A percentile compares a stretch with the other conserved stretches of the same genome.
Conservation (phyloP, 2,797 vertebrate species). For the Perodicticus potto region DNA sequence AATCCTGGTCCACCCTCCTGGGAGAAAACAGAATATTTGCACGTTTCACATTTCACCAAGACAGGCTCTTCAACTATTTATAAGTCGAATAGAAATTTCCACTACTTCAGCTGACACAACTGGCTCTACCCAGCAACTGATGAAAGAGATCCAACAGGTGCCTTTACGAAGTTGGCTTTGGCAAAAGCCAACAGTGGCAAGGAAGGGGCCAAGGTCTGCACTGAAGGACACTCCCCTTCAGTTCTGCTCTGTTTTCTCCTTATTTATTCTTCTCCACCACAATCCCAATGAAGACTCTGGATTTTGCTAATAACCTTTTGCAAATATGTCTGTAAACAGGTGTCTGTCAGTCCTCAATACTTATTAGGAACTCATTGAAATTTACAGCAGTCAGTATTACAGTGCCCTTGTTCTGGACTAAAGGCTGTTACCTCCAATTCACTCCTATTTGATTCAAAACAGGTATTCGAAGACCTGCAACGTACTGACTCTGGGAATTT, state of each 20-base stretch:
- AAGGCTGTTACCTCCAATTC: slow-evolving; percentile 21
- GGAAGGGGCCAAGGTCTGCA: not conserved
- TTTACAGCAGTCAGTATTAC: not conserved
- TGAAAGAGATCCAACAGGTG: slow-evolving; percentile 76
- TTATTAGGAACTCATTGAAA: slow-evolving; percentile 6
- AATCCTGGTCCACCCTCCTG: slow-evolving; percentile 92
- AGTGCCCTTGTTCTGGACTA: not conserved
- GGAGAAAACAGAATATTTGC: slow-evolving; percentile 95
- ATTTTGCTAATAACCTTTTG: slow-evolving; percentile 7
- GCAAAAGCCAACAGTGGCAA: not conserved
- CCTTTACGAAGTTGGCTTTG: slow-evolving; percentile 36
- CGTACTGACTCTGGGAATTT: slow-evolving; percentile 2
- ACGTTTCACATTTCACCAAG: slow-evolving; percentile 94
- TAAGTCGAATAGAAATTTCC: slow-evolving; percentile 96
- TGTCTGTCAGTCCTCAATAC: not conserved
- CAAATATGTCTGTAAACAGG: not conserved
- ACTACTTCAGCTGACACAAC: slow-evolving; percentile 91
- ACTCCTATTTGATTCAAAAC: not conserved
- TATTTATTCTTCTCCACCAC: not conserved
- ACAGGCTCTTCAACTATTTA: slow-evolving; percentile 95
- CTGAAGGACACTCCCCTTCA: no score
- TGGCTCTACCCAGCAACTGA: slow-evolving; percentile 90
- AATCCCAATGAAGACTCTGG: not conserved
- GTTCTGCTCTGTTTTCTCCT: not conserved
- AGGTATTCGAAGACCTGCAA: not conserved